Evolutionary conservation across 37 sponge, comb jelly and placozoan genomes (phyloP).

Genomic region (Crambe crambe): DNA sequence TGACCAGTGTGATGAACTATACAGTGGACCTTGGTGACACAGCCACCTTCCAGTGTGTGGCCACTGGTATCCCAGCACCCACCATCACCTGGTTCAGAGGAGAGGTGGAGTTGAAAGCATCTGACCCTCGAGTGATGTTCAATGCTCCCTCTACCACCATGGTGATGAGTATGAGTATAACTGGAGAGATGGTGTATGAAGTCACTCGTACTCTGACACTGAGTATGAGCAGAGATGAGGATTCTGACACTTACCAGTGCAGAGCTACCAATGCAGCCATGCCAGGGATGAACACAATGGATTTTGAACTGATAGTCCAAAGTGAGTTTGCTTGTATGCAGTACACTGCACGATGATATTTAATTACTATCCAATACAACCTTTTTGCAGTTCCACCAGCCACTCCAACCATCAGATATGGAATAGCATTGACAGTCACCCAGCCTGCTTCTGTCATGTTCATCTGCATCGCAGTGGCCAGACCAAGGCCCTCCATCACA

Average conservation of each 20-base stretch:
- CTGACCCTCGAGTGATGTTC: neutral
- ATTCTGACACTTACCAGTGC: neutral
- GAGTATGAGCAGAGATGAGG: neutral
- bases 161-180: neutral
- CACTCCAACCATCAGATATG: no score
- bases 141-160: neutral
- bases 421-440: neutral
- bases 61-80: neutral
- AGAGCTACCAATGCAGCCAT: slow-evolving; percentile 15
- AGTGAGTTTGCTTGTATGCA: slow-evolving; percentile 15
- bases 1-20: slow-evolving; percentile 4
- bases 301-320: slow-evolving; percentile 35
- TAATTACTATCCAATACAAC: neutral
- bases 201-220: neutral
- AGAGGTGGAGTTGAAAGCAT: neutral
- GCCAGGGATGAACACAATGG: neutral
- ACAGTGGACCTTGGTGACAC: neutral
- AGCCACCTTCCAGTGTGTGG: neutral
- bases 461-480: no score
- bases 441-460: no score
- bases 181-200: neutral
- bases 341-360: neutral
- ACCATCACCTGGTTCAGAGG: neutral
- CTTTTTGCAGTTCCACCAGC: no score
- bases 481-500: no score